Evolutionary conservation across 2,888 invertebrate genomes (phyloP).

Genomic region (Pandemis corylana): DNA sequence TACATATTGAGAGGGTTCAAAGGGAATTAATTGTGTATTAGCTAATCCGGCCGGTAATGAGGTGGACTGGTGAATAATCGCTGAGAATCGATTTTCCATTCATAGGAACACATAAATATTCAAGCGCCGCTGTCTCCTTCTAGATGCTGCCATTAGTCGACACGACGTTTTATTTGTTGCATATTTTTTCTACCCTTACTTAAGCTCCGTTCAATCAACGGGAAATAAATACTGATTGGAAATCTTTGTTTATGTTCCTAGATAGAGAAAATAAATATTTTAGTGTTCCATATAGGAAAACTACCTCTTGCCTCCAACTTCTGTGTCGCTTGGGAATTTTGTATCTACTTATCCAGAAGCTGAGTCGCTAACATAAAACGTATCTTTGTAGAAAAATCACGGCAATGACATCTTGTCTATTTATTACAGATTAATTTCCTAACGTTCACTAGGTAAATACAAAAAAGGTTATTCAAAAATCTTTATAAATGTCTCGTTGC

Average conservation of each 20-base stretch:
- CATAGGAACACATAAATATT: conserved; percentile 37
- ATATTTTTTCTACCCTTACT: conserved; percentile 10
- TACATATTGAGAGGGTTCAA: conserved; percentile 39
- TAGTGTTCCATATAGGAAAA: no score
- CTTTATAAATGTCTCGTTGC: no score
- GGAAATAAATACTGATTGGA: background rate
- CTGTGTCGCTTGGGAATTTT: no score
- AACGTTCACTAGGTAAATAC: no score
- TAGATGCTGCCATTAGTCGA: conserved; percentile 19
- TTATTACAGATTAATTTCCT: no score
- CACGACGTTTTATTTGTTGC: conserved; percentile 21
- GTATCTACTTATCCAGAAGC: no score
- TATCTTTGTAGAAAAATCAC: no score
- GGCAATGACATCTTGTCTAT: no score
- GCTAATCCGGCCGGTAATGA: conserved; percentile 59
- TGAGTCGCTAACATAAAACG: no score
- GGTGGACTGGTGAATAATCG: conserved; percentile 55
- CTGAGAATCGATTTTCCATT: conserved; percentile 50
- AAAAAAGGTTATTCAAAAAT: no score
- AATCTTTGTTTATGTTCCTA: background rate
- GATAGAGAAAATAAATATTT: no score
- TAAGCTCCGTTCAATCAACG: background rate
- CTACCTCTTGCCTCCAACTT: no score
- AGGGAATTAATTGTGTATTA: conserved; percentile 55
- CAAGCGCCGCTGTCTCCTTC: conserved; percentile 8